Evolutionary conservation across 2,888 invertebrate genomes (phyloP), one percentile per base, ranked within the genome.

Genomic region (Agapostemon virescens): DNA sequence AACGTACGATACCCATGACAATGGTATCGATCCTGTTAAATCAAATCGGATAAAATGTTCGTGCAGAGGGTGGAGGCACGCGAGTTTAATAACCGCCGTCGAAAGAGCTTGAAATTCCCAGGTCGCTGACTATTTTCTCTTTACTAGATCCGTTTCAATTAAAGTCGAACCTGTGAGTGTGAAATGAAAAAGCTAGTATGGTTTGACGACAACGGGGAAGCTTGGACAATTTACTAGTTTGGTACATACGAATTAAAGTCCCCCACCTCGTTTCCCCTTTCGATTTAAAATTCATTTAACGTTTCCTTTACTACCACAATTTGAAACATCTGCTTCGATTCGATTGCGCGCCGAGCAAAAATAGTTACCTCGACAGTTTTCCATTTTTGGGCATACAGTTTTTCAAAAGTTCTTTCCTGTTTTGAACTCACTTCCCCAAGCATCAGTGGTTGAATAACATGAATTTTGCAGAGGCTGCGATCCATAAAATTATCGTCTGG

Each of bases 141-240:
- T 33, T 55, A 55, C 49, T 23, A 26, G 49, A n/a, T 74, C 42
- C 73, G 79, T 74, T 81, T 74, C 81, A 79, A 81, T 81, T 81
- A 81, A 81, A 81, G 45, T 63, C 52, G 26, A 40, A 7, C 66
- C 23, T 7, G 23, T 7, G 45, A 52, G 23, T 23, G 70, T 30
- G 74, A 42, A 49, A 40, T 23, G 61, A 49, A 67, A 69, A 55
- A 30, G 49, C 33, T 6, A 45, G 36, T 15, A 17, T 15, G 36
- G 23, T 49, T 69, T 33, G 45, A 11, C 40, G 42, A 42, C n/a
- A n/a, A 17, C 15, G 20, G 13, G 13, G 38, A 33, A 55, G 63
- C 30, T 74, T 20, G n/a, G 2, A 49, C 45, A 66, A 74, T 79
- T 70, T 49, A 58, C 70, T 55, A 63, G 20, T 55, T 20, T 69